phyloP scores from a whole-genome alignment of 2,113 vertebrate species.

The Epinephelus moara region DNA sequence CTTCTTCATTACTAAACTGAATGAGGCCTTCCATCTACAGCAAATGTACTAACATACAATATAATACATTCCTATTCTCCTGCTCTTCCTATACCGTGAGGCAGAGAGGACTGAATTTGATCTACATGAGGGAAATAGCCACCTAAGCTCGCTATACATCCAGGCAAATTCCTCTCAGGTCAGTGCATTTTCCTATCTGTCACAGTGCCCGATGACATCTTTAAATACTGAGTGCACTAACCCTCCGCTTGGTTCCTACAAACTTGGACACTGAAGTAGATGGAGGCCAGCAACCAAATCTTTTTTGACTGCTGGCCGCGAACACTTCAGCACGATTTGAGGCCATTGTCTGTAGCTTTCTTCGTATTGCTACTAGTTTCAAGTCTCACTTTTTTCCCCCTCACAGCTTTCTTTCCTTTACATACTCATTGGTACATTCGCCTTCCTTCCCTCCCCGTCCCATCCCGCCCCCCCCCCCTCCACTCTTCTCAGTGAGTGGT shows the following conservation, averaged over 20 bases:
- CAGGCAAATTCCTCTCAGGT: slow-evolving; percentile 75
- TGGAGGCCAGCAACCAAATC: slow-evolving; percentile 49
- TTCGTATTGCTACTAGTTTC: slow-evolving; percentile 62
- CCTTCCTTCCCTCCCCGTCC: slow-evolving; percentile 36
- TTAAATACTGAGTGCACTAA: slow-evolving; percentile 62
- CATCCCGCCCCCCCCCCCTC: neutral
- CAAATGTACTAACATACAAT: slow-evolving; percentile 84
- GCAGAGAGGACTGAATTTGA: slow-evolving; percentile 77
- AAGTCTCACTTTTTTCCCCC: slow-evolving; percentile 55
- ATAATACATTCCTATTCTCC: slow-evolving; percentile 86
- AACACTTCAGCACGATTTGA: slow-evolving; percentile 67
- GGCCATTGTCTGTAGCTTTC: slow-evolving; percentile 58
- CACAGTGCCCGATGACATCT: slow-evolving; percentile 74
- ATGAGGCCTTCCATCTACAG: slow-evolving; percentile 79
- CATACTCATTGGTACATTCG: slow-evolving; percentile 77
- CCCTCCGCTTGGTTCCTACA: slow-evolving; percentile 54
- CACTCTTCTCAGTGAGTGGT: slow-evolving; percentile 73
- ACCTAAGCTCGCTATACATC: slow-evolving; percentile 72
- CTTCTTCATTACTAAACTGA: slow-evolving; percentile 79
- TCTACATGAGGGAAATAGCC: slow-evolving; percentile 73
- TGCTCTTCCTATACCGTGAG: slow-evolving; percentile 60
- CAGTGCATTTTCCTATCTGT: slow-evolving; percentile 72
- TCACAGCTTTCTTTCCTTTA: slow-evolving; percentile 55
- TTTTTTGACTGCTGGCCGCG: slow-evolving; percentile 39
- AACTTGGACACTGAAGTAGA: slow-evolving; percentile 59